phyloP scores from a whole-genome alignment of 2,888 invertebrate species.

The Cerastis rubricosa region DNA sequence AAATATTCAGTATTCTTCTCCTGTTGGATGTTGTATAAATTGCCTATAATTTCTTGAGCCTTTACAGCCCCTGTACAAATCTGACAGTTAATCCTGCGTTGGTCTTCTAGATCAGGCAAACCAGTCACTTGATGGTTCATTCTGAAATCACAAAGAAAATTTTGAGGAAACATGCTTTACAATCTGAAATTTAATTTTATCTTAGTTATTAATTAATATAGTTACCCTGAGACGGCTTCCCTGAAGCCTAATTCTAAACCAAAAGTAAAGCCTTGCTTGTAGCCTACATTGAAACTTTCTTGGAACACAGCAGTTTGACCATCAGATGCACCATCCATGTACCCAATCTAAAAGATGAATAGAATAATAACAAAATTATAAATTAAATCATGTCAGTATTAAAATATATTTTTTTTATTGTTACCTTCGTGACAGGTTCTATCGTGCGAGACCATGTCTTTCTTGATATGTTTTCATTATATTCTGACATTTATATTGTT shows the following conservation, averaged over 20 bases:
- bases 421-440: conserved; percentile 77
- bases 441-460: conserved; percentile 78
- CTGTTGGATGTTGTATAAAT: conserved; percentile 81
- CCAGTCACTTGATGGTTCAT: conserved; percentile 50
- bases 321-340: conserved; percentile 92
- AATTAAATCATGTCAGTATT: not conserved
- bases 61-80: conserved; percentile 76
- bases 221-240: conserved; percentile 69
- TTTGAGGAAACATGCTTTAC: not conserved
- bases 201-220: not conserved
- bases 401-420: too few relatives aligned
- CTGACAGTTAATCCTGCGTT: conserved; percentile 82
- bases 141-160: conserved; percentile 61
- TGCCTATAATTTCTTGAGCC: conserved; percentile 78
- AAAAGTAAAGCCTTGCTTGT: conserved; percentile 91
- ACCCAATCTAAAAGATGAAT: conserved; percentile 89
- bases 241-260: conserved; percentile 90
- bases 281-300: conserved; percentile 93
- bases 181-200: not conserved
- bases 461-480: conserved; percentile 73
- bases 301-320: conserved; percentile 92
- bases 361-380: not conserved
- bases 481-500: conserved; percentile 72
- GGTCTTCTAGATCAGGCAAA: conserved; percentile 59
- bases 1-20: conserved; percentile 78